phyloP scores from a whole-genome alignment of 2,113 vertebrate genomes.

The Anarhynchus alexandrinus region DNA sequence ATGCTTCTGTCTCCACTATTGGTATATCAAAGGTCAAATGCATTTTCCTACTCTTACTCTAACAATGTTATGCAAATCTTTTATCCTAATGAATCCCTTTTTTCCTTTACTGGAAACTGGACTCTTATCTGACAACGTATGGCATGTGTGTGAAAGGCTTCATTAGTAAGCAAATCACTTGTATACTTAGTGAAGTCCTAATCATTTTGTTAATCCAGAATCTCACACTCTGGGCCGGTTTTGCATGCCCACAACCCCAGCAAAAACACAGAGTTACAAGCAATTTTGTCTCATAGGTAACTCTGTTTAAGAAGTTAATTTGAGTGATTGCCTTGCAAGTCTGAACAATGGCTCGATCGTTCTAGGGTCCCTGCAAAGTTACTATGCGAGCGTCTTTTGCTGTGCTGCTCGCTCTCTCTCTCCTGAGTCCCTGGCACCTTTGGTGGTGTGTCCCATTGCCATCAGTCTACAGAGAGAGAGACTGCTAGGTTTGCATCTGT shows the following conservation, averaged over 20 bases:
- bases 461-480: neutral
- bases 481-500: neutral
- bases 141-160: neutral
- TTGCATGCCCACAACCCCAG: neutral
- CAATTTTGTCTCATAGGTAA: neutral
- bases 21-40: neutral
- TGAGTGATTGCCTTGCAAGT: neutral
- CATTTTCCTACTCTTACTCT: neutral
- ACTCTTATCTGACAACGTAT: neutral
- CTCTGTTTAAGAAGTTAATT: neutral
- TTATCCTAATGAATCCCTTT: neutral
- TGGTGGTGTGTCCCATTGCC: neutral
- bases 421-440: neutral
- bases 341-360: fast-evolving
- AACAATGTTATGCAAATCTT: neutral
- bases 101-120: neutral
- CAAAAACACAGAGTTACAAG: neutral
- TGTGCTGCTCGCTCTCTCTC: neutral
- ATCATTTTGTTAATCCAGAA: neutral
- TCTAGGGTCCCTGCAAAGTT: neutral
- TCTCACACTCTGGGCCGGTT: neutral
- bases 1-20: neutral
- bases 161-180: neutral
- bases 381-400: neutral
- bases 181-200: neutral